Conservation (phyloP, 2,797 vertebrate genomes). For the Liasis olivaceus region DNA sequence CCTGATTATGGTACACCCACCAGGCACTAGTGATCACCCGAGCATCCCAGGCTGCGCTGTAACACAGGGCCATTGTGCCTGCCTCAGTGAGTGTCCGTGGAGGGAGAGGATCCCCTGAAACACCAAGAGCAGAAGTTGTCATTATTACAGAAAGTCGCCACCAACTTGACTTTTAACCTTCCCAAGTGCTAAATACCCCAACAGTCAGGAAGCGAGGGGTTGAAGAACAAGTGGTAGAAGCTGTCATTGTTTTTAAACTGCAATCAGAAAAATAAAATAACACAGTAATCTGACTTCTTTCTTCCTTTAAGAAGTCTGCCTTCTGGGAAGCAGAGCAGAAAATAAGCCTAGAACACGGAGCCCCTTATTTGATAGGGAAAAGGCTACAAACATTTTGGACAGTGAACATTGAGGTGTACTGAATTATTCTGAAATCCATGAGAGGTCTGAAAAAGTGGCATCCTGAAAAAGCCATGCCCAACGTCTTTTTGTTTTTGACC, state of each 20-base stretch:
- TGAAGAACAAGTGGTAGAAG: neutral
- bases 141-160: neutral
- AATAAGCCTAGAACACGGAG: neutral
- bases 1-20: constrained; percentile 98
- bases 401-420: neutral
- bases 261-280: neutral
- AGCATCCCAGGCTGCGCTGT: constrained; percentile 98
- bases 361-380: neutral
- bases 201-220: too few relatives aligned
- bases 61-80: constrained; percentile 94
- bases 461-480: neutral
- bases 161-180: neutral
- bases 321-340: neutral
- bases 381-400: neutral
- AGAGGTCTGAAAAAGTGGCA: neutral
- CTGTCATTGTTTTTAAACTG: neutral
- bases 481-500: neutral
- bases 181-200: neutral
- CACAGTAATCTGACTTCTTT: neutral
- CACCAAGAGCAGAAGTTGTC: neutral
- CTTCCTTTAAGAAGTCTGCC: neutral
- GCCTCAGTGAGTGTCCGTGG: constrained; percentile 94
- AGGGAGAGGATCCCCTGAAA: constrained; percentile 84
- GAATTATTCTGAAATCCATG: neutral
- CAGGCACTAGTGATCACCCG: constrained; percentile 97